Evolutionary conservation across 2,113 vertebrate species (phyloP), one percentile per base, ranked within the genome.

Genomic region (Dicrurus megarhynchus): DNA sequence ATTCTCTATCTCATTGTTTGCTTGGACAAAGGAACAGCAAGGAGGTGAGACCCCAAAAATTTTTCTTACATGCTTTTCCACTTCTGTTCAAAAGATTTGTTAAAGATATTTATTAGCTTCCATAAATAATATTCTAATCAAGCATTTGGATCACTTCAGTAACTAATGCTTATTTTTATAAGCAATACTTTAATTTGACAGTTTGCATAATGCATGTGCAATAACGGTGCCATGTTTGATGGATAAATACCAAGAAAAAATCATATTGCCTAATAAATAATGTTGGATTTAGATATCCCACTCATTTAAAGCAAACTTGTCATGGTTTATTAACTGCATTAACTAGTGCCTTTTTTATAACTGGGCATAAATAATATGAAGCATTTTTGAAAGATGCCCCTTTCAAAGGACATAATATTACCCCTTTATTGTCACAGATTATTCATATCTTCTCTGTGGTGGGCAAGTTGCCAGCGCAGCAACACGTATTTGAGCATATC

Each of bases 211-310:
- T 98, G 94, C 93, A 96, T 97, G 94, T 96, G 97, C 97, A 97
- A 97, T 98, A 98, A 97, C 84, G 90, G 90, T 97, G 95, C 89
- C 96, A 92, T 85, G 68, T 97, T 97, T 98, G 98, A 98, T 98
- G 95, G 97, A 98, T 98, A 98, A 98, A 98, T 96, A 97, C 95
- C 94, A 93, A 94, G 84, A 84, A 97, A 98, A 96, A 97, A 89
- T 95, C 76, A 96, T 97, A 98, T 98, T 97, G 96, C 93, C 94
- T 98, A 98, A 98, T 98, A 99, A 98, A 98, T 98, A 97, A 98
- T 93, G 92, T 92, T 97, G 90, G 92, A 96, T 98, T 97, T 97
- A 30, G 91, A 95, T 87, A 97, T 69, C 94, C 89, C 93, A 97
- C 97, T 98, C 97, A 98, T 97, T 98, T 96, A 98, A 97, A 98